Conservation (phyloP, 2,888 invertebrate species). For the Coleophora deauratella region DNA sequence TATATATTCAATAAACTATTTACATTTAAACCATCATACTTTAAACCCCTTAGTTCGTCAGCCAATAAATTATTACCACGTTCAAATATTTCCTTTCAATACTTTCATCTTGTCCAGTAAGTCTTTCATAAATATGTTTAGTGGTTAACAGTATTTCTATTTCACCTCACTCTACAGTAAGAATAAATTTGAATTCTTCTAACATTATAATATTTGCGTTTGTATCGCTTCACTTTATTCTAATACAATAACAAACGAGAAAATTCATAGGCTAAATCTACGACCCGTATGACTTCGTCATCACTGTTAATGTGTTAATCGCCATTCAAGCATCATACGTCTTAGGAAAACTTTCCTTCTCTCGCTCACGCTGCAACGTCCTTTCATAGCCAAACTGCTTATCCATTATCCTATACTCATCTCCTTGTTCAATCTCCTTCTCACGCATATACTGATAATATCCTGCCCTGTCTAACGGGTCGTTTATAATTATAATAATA, state of each 20-base stretch:
- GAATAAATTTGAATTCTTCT: no score
- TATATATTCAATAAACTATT: constrained; percentile 45
- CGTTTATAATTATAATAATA: constrained; percentile 16
- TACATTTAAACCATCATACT: constrained; percentile 60
- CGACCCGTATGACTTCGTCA: no score
- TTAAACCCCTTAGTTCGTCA: constrained; percentile 30
- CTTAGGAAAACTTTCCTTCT: constrained; percentile 41
- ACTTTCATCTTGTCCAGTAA: constrained; percentile 4
- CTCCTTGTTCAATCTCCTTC: constrained; percentile 12
- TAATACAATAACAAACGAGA: no score
- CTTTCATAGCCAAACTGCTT: constrained; percentile 45
- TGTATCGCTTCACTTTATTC: no score
- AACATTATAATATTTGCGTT: no score
- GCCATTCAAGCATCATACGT: constrained; percentile 55
- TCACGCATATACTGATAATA: constrained; percentile 23
- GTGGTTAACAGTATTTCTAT: no score
- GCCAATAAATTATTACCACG: neutral
- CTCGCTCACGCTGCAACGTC: constrained; percentile 27
- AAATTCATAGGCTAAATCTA: no score
- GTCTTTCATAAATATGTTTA: no score
- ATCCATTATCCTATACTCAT: constrained; percentile 25
- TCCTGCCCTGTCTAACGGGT: constrained; percentile 29
- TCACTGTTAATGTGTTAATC: no score
- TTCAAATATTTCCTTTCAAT: constrained; percentile 9
- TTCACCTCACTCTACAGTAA: no score